Evolutionary conservation across 2,888 invertebrate species (phyloP), one percentile per base, ranked within the genome.

Genomic region (Rapana venosa): DNA sequence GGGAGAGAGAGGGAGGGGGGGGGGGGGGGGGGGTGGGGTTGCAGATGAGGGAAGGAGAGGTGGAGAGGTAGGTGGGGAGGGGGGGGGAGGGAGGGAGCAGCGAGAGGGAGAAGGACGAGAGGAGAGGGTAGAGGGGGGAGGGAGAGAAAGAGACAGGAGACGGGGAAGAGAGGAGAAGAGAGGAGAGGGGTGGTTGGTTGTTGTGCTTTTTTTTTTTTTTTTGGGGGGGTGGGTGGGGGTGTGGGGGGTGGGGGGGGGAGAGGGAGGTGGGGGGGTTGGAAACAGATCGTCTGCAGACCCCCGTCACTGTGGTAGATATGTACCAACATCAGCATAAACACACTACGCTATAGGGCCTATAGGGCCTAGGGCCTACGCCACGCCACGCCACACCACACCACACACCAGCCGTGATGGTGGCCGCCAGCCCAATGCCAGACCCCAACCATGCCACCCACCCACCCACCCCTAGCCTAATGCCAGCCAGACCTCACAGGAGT

Each of bases 251-350:
- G n/a, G 5, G 30, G 11, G 2, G 77, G n/a, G 77, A 77, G 77
- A 77, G n/a, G n/a, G 77, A 77, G 77, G 47, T 5, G 47, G 47
- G 47, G 47, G 47, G 47, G 47, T 5, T 47, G 47, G 47, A 47
- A 47, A 47, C 47, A 47, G 47, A 47, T 8, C 4, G 47, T n/a
- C n/a, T n/a, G n/a, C 8, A 8, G 47, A 8, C 47, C 47, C 47
- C 47, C 47, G 47, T 47, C 47, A 47, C 4, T 47, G 66, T 66
- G 79, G 79, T 1, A 79, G 79, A 79, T 79, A 32, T 32, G 79
- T 79, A 79, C 32, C 79, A 35, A 32, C 79, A 79, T 35, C 35
- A 79, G 79, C 79, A 17, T 79, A 79, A 79, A 79, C 79, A 79
- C 32, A 35, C 35, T 1, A 17, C 79, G 32, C 79, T 15, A 61